Percentiles rank a stretch among this genome's conserved stretches.
phyloP scores from a whole-genome alignment of 2,888 invertebrate species.

The Drosophila buzzatii region DNA sequence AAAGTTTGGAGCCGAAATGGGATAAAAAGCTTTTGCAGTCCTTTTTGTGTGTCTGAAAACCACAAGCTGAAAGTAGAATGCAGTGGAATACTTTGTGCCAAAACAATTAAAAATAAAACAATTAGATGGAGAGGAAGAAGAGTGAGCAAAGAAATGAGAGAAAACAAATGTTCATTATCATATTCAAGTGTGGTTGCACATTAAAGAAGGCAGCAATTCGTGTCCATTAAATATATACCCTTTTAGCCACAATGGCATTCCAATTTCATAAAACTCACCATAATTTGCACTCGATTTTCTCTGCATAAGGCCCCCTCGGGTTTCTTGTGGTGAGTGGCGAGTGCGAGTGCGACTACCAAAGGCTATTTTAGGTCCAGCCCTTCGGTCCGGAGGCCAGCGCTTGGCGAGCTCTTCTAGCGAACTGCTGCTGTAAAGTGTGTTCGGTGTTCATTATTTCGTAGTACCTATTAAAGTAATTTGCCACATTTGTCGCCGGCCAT shows the following conservation, averaged over 20 bases:
- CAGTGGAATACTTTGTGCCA: slow-evolving; percentile 16
- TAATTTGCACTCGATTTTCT: slow-evolving; percentile 35
- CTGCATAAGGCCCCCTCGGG: background rate
- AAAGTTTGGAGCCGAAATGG: slow-evolving; percentile 25
- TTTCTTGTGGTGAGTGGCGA: background rate
- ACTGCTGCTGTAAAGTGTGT: slow-evolving; percentile 40
- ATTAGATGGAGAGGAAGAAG: slow-evolving; percentile 2
- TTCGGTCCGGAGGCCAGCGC: background rate
- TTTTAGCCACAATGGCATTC: slow-evolving; percentile 44
- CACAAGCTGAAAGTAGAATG: slow-evolving; percentile 13
- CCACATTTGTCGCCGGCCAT: slow-evolving; percentile 78
- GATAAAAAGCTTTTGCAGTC: slow-evolving; percentile 24
- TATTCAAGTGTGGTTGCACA: slow-evolving; percentile 2
- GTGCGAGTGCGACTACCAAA: slow-evolving; percentile 12
- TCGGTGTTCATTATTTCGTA: slow-evolving; percentile 73
- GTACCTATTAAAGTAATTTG: slow-evolving; percentile 77
- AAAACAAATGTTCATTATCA: slow-evolving; percentile 6
- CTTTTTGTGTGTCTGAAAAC: slow-evolving; percentile 1
- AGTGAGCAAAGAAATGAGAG: background rate
- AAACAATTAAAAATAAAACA: slow-evolving; percentile 25
- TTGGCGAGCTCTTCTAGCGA: slow-evolving; percentile 15
- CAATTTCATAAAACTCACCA: slow-evolving; percentile 33
- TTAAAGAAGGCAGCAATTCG: background rate
- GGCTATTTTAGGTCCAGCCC: slow-evolving; percentile 29
- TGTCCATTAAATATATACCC: slow-evolving; percentile 9